Base-by-base conservation (phyloP, 2,113 vertebrate genomes). In the Saguinus imperator region DNA sequence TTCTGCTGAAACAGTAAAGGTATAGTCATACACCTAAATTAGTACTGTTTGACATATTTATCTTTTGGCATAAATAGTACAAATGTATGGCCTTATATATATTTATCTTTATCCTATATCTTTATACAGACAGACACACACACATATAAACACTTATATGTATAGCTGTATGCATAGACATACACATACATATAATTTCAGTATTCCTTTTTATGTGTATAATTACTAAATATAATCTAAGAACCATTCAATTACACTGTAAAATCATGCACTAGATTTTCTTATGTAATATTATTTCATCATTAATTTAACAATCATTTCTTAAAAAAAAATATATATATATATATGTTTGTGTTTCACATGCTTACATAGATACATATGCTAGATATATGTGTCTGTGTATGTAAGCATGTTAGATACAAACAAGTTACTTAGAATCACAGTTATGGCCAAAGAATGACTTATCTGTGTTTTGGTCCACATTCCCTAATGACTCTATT, bases 401-500 rank as follows among this genome's bases (percentile, higher is more conserved):
- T 66, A 3, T 58, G 21, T 87, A 80, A 73, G 10, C 29, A 89
- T 84, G 1, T 13, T 93, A 75, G 18, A 66, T 17, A 83, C 11
- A 93, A 80, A 91, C 58, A 93, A 77, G 21, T 92, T 87, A 23
- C 57, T 81, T 68, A 81, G 83, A 87, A 81, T 93, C 40, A 73
- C 43, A 93, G 5, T 16, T 58, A 50, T 82, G 40, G 66, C 57
- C 73, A 94, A 94, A 84, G 4, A 89, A 84, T 64, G 25, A 20
- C 18, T 95, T 83, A 52, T 95, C 37, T 92, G 35, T 13, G 43
- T 21, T 96, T 88, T 43, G 45, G 70, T 94, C 81, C 21, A 87
- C 14, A 80, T 84, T 97, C 90, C 70, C 87, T n/a, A 68, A 4
- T 32, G 94, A 55, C 43, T 87, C 13, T 76, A 91, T 95, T 94